Evolutionary conservation across 2,797 vertebrate genomes (phyloP).

Genomic region (Channallabes apus): DNA sequence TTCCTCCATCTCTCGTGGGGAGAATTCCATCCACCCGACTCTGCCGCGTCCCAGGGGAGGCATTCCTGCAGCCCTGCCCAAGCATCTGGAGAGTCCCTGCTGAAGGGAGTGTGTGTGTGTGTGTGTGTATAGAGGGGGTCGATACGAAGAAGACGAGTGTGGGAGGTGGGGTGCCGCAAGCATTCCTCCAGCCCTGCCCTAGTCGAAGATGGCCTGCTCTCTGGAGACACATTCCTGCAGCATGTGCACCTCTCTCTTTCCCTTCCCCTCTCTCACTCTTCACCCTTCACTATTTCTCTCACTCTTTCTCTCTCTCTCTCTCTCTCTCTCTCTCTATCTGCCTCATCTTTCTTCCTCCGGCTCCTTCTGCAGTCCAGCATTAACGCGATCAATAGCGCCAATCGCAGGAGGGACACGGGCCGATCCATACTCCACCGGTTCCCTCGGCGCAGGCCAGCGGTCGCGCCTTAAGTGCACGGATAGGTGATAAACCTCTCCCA

Average conservation of each 20-base stretch:
- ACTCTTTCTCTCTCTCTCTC: slow-evolving; percentile 40
- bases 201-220: slow-evolving; percentile 74
- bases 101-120: slow-evolving; percentile 38
- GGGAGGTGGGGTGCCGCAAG: slow-evolving; percentile 56
- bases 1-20: slow-evolving; percentile 72
- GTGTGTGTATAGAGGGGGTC: slow-evolving; percentile 37
- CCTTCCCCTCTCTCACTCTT: slow-evolving; percentile 51
- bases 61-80: slow-evolving; percentile 78
- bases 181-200: slow-evolving; percentile 79
- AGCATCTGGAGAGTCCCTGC: slow-evolving; percentile 65
- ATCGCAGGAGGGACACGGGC: slow-evolving; percentile 80
- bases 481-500: slow-evolving; percentile 81
- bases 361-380: slow-evolving; percentile 80
- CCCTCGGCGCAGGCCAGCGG: slow-evolving; percentile 81
- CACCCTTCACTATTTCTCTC: slow-evolving; percentile 58
- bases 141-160: slow-evolving; percentile 39
- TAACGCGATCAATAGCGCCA: slow-evolving; percentile 81
- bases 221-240: slow-evolving; percentile 78
- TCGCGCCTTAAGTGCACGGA: slow-evolving; percentile 80
- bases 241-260: slow-evolving; percentile 66
- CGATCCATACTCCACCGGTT: slow-evolving; percentile 78
- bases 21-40: slow-evolving; percentile 74
- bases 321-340: slow-evolving; percentile 59
- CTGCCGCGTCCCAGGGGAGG: slow-evolving; percentile 72
- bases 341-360: slow-evolving; percentile 63